Conservation (phyloP, 2,113 vertebrate genomes). For the Cephalopholis sonnerati region DNA sequence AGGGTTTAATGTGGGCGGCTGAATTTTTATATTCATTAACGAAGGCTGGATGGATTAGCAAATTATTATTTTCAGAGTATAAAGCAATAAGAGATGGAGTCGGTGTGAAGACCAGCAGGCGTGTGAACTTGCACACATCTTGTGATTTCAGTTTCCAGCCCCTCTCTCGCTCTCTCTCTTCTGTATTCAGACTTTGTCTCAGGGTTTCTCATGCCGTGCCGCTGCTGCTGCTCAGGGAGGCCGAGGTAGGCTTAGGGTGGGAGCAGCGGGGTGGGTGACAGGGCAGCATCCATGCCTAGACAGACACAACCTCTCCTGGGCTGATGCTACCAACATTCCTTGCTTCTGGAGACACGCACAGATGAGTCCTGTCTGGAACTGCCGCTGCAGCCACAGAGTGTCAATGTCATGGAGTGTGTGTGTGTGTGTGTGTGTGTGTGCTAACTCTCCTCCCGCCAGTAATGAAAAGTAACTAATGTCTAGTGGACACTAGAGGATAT, state of each 20-base stretch:
- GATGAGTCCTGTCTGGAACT: conserved; percentile 64
- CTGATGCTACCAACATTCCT: conserved; percentile 43
- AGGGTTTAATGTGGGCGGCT: conserved; percentile 22
- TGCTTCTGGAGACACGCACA: conserved; percentile 66
- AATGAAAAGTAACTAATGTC: neutral
- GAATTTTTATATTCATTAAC: conserved; percentile 40
- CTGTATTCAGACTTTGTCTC: conserved; percentile 59
- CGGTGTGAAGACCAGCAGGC: neutral
- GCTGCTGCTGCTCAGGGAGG: conserved; percentile 49
- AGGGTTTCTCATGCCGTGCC: conserved; percentile 38
- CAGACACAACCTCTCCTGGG: conserved; percentile 68
- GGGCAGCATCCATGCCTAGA: conserved; percentile 67
- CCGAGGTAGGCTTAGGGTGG: conserved; percentile 37
- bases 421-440: conserved; percentile 10
- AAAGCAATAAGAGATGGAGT: conserved; percentile 4
- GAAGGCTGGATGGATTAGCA: conserved; percentile 27
- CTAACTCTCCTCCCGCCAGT: neutral
- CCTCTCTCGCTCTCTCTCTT: conserved; percentile 28
- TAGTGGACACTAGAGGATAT: too few species aligned
- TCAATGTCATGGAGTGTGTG: conserved; percentile 41
- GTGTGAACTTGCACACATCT: conserved; percentile 32
- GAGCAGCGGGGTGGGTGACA: conserved; percentile 75
- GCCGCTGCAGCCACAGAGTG: conserved; percentile 27
- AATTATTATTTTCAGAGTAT: conserved; percentile 30
- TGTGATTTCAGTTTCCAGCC: neutral